Conservation (phyloP, 23 tunicate species). For the Halocynthia aurantium region DNA sequence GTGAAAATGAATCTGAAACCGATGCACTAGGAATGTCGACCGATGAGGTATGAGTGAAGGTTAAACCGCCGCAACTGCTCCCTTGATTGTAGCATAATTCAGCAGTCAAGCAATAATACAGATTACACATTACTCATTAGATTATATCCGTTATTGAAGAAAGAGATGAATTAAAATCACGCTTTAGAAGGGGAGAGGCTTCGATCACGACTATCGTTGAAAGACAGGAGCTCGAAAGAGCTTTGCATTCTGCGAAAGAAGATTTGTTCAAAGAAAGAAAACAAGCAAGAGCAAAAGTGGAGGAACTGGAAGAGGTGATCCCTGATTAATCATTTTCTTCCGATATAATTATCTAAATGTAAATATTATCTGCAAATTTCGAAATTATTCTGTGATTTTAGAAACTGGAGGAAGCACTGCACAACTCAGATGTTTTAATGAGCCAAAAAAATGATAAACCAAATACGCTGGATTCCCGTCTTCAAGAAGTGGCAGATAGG, state of each 20-base stretch:
- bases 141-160: constrained; percentile 34
- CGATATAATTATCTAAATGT: not conserved
- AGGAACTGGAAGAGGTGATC: constrained; percentile 67
- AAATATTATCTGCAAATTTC: not conserved
- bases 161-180: constrained; percentile 56
- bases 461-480: too few species aligned
- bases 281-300: constrained; percentile 43
- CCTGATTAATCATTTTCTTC: not conserved
- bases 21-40: constrained; percentile 16
- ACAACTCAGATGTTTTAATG: not conserved
- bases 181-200: constrained; percentile 72
- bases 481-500: too few species aligned
- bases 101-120: not conserved
- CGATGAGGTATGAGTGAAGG: constrained; percentile 1
- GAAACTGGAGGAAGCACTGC: constrained; percentile 13
- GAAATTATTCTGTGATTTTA: not conserved
- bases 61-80: not conserved
- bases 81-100: not conserved
- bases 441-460: too few species aligned
- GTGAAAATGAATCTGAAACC: constrained; percentile 1
- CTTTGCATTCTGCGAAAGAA: constrained; percentile 46
- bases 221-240: constrained; percentile 67
- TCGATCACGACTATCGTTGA: constrained; percentile 59
- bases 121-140: not conserved
- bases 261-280: constrained; percentile 56